Base-by-base conservation (phyloP, 2,888 invertebrate species). In the Cylloceria caligata region DNA sequence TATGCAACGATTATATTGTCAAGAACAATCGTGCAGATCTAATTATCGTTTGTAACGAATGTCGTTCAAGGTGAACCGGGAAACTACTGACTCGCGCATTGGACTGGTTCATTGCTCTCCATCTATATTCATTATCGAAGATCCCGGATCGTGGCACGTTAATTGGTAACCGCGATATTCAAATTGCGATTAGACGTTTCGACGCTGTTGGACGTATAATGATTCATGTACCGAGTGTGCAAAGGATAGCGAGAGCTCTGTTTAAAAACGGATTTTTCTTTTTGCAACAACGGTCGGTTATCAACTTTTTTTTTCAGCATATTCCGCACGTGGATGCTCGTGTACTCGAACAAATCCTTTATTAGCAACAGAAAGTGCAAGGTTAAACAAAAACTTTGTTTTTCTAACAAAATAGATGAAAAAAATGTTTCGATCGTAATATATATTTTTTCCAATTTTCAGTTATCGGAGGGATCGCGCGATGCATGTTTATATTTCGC, bases 21-120 rank as follows among this genome's bases (percentile, higher is more conserved):
- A 47, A 42, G 55, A 21, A 74, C 65, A 74, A 74, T 74, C 42
- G 65, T 30, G 16, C 39, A 52, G 42, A 65, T 24, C 42, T 74
- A 55, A 74, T 74, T 74, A 74, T 74, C 55, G 74, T 62, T 72
- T 9, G 21, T 72, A 55, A 55, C 30, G 30, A 39, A 52, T n/a
- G 9, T 19, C 64, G 49, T 11, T 34, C 57, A n/a, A 57, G 57
- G 55, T 16, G 42, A 69, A 24, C 7, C 36, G n/a, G n/a, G n/a
- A n/a, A 36, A 30, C 39, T 13, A 11, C 7, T 16, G 16, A 19
- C 19, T 42, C 45, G 55, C 67, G 16, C 74, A 57, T 34, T 34
- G 55, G 42, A 45, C 36, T 27, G 39, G 30, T 42, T 65, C 52
- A 39, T 42, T 73, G 21, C 0, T 64, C 13, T 52, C 13, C 34